Conservation (phyloP, 2,888 invertebrate genomes). For the Meiosimyza platycephala region DNA sequence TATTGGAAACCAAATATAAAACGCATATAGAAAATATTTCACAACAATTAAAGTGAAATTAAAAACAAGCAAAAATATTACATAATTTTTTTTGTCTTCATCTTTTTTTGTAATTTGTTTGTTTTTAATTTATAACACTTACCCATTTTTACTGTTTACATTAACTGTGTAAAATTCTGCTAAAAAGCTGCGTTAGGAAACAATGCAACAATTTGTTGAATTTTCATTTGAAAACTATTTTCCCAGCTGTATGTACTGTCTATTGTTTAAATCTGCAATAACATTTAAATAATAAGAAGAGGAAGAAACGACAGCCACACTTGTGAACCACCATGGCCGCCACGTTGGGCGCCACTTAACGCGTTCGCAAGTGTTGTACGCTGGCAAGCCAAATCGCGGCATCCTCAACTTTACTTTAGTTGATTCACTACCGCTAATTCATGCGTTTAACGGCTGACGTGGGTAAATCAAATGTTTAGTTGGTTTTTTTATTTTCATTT, state of each 20-base stretch:
- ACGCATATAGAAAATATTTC: too few species aligned
- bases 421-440: conserved; percentile 24
- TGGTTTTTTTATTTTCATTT: conserved; percentile 6
- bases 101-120: too few species aligned
- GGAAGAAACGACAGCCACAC: neutral
- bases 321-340: neutral
- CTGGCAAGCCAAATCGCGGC: neutral
- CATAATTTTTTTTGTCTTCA: too few species aligned
- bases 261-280: neutral
- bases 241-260: neutral
- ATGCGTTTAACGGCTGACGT: conserved; percentile 25
- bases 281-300: too few species aligned
- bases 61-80: too few species aligned
- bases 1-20: too few species aligned
- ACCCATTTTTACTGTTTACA: too few species aligned
- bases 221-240: neutral
- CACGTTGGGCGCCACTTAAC: conserved; percentile 8
- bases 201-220: too few species aligned
- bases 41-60: too few species aligned
- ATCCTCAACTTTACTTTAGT: neutral
- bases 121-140: too few species aligned
- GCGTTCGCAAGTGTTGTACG: neutral
- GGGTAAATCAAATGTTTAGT: neutral
- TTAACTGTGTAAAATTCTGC: too few species aligned
- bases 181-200: too few species aligned